These are phyloP conservation scores for Polia nebulosa DNA, from an alignment of 2,888 invertebrate genomes.

Conservation along the genomic window DNA sequence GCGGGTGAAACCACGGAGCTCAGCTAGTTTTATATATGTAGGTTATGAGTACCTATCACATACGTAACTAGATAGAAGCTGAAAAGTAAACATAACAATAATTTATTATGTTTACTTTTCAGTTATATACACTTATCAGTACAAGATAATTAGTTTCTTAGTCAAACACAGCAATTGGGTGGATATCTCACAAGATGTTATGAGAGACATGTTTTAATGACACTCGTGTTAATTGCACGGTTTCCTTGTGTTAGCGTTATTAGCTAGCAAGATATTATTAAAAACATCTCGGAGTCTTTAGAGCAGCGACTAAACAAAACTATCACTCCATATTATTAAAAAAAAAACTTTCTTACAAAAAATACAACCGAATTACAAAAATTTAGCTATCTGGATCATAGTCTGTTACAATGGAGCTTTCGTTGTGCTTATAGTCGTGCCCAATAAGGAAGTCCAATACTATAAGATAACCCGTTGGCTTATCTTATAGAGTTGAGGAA, in stretches of 20 bases:
- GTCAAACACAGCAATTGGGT: neutral
- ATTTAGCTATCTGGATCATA: neutral
- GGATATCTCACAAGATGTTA: neutral
- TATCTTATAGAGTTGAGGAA: neutral
- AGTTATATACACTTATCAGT: too few relatives aligned
- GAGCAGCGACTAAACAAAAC: too few relatives aligned
- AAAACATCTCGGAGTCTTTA: neutral
- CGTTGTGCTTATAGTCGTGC: neutral
- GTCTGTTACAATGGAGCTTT: neutral
- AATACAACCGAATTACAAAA: too few relatives aligned
- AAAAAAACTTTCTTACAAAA: too few relatives aligned
- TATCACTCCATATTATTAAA: too few relatives aligned
- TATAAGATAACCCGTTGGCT: neutral
- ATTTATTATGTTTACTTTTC: too few relatives aligned
- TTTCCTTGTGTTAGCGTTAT: neutral
- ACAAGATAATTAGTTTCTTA: neutral
- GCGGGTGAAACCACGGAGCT: too few relatives aligned
- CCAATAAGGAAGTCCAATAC: neutral
- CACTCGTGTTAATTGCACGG: neutral
- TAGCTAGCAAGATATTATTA: neutral
- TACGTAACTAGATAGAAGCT: neutral
- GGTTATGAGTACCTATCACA: too few relatives aligned
- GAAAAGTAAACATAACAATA: neutral
- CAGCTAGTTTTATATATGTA: too few relatives aligned
- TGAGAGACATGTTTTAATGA: neutral